phyloP scores from a whole-genome alignment of 64 coral and sea anemone genomes.

The Cladopsammia gracilis region DNA sequence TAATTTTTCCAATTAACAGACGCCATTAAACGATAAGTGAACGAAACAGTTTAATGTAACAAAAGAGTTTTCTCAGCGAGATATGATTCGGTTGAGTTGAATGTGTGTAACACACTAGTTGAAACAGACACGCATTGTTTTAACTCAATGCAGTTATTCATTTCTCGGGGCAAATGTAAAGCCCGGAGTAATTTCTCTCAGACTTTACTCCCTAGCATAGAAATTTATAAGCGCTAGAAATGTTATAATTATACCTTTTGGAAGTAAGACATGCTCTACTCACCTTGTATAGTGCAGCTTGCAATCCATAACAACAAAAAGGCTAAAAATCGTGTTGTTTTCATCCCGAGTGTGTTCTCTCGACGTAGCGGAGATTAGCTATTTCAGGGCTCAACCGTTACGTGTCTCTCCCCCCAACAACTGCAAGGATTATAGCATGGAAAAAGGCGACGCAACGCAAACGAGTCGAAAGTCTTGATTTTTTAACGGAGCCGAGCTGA shows the following conservation, averaged over 20 bases:
- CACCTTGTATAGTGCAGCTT: not conserved
- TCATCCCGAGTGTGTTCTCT: not conserved
- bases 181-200: not conserved
- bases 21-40: not conserved
- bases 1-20: not conserved
- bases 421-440: not conserved
- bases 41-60: not conserved
- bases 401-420: not conserved
- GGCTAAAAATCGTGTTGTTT: not conserved
- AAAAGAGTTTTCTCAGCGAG: not conserved
- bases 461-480: not conserved
- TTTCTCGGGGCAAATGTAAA: not conserved
- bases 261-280: not conserved
- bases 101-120: not conserved
- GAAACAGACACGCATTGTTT: conserved; percentile 43
- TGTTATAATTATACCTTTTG: not conserved
- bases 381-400: not conserved
- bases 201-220: not conserved
- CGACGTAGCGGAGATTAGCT: not conserved
- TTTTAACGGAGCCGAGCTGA: not conserved
- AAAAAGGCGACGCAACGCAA: not conserved
- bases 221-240: not conserved
- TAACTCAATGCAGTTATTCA: not conserved
- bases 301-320: conserved; percentile 3
- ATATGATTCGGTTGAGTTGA: not conserved